Conservation (phyloP, 2,113 vertebrate species). For the Lepus europaeus region DNA sequence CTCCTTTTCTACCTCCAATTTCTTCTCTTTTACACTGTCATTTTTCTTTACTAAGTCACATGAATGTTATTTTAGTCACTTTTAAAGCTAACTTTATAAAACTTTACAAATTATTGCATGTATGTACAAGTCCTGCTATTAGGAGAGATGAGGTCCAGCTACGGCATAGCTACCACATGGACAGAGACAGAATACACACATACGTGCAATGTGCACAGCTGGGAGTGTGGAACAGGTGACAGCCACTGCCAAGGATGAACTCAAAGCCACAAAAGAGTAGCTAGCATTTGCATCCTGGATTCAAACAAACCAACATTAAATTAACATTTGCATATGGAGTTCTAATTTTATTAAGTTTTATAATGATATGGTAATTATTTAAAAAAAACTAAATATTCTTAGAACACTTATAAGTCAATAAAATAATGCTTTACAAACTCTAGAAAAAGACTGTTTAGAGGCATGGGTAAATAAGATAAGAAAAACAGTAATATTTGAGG, state of each 20-base stretch:
- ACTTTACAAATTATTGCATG: slow-evolving; percentile 90
- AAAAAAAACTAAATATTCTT: not conserved
- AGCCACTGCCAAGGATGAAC: slow-evolving; percentile 87
- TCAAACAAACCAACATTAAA: not conserved
- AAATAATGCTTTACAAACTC: not conserved
- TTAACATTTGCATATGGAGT: not conserved
- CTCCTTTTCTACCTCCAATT: not conserved
- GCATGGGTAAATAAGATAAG: not conserved
- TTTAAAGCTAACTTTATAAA: slow-evolving; percentile 90
- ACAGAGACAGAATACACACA: slow-evolving; percentile 83
- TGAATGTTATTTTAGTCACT: slow-evolving; percentile 89
- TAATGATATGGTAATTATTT: not conserved
- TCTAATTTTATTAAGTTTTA: not conserved
- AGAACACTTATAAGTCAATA: not conserved
- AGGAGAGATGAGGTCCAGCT: slow-evolving; percentile 88
- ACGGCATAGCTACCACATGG: slow-evolving; percentile 87
- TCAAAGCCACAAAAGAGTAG: slow-evolving; percentile 83
- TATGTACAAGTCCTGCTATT: slow-evolving; percentile 87
- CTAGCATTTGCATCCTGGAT: not conserved
- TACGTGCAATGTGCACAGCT: slow-evolving; percentile 86
- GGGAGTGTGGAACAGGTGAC: slow-evolving; percentile 81
- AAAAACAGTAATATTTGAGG: not conserved
- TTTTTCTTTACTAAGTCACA: slow-evolving; percentile 84
- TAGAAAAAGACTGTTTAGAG: not conserved
- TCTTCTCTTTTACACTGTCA: not conserved